Percentiles rank a stretch among this genome's conserved stretches.
phyloP scores from a whole-genome alignment of 2,797 vertebrate species.

The Heterohyrax brucei region DNA sequence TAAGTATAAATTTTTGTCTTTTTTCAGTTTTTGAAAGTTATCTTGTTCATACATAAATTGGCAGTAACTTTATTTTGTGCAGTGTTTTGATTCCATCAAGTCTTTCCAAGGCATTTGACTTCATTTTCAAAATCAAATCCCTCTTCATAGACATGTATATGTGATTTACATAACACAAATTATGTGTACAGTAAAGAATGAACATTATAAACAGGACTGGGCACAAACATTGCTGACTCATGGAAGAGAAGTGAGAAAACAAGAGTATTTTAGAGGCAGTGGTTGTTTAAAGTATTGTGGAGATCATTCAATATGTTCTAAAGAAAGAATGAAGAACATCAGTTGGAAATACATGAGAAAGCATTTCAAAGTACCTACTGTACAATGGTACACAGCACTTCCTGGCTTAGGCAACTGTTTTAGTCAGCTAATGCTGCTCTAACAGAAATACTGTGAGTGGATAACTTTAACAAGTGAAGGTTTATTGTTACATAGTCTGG shows the following conservation, averaged over 20 bases:
- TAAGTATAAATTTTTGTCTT: constrained; percentile 32
- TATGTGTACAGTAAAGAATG: not conserved
- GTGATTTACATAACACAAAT: not conserved
- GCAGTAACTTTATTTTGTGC: constrained; percentile 13
- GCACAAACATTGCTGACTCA: not conserved
- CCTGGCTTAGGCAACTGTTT: not conserved
- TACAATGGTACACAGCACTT: not conserved
- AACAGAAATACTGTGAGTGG: too few species aligned
- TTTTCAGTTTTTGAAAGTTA: constrained; percentile 26
- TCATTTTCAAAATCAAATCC: not conserved
- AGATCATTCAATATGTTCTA: not conserved
- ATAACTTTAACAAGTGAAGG: too few species aligned
- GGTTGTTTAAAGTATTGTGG: not conserved
- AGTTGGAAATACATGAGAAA: not conserved
- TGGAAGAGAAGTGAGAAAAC: not conserved
- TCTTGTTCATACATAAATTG: constrained; percentile 1
- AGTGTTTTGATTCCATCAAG: constrained; percentile 19
- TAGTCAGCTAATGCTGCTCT: too few species aligned
- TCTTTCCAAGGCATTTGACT: constrained; percentile 38
- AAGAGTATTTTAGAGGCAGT: not conserved
- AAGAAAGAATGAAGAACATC: not conserved
- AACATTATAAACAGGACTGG: not conserved
- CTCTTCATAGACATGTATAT: not conserved
- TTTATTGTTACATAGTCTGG: too few species aligned
- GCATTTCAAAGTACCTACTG: not conserved